Percentiles rank a stretch among this genome's conserved stretches.
These are phyloP conservation scores for Smittia sp. DNA, from an alignment of 2,888 invertebrate genomes.

Conservation along the genomic window DNA sequence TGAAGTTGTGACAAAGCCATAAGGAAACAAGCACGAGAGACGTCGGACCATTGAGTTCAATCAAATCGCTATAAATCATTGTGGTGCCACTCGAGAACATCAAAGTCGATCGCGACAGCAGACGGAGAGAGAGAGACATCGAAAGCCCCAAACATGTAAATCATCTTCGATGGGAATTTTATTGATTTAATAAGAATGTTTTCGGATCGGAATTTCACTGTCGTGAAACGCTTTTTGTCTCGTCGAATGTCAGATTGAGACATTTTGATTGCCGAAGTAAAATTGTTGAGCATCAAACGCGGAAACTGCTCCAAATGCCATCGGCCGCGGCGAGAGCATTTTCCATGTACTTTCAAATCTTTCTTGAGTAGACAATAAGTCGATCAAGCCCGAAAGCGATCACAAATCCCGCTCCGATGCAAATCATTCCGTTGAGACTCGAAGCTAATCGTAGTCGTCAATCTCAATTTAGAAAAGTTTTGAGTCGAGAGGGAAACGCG, in stretches of 20 bases:
- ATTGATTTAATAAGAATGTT: constrained; percentile 39
- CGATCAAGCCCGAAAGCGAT: too few relatives aligned
- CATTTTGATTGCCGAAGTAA: constrained; percentile 20
- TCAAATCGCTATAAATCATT: constrained; percentile 37
- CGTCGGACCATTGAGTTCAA: constrained; percentile 6
- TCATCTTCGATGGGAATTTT: constrained; percentile 26
- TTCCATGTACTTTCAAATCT: constrained; percentile 5
- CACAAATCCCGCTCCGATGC: too few relatives aligned
- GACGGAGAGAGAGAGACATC: too few relatives aligned
- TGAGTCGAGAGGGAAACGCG: neutral
- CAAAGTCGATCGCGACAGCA: constrained; percentile 14
- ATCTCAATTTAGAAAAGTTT: neutral
- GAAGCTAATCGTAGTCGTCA: neutral
- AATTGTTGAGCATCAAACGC: constrained; percentile 31
- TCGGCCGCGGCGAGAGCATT: neutral
- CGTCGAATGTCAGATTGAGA: constrained; percentile 25
- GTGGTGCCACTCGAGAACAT: neutral
- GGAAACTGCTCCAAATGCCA: constrained; percentile 22
- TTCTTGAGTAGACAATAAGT: neutral
- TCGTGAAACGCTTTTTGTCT: constrained; percentile 2
- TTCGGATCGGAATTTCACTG: constrained; percentile 7
- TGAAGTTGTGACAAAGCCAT: neutral
- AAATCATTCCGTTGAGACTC: too few relatives aligned
- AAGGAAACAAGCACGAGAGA: neutral
- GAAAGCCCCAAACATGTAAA: constrained; percentile 33